Base-by-base conservation (phyloP, 2,113 vertebrate species). In the Mohoua ochrocephala region DNA sequence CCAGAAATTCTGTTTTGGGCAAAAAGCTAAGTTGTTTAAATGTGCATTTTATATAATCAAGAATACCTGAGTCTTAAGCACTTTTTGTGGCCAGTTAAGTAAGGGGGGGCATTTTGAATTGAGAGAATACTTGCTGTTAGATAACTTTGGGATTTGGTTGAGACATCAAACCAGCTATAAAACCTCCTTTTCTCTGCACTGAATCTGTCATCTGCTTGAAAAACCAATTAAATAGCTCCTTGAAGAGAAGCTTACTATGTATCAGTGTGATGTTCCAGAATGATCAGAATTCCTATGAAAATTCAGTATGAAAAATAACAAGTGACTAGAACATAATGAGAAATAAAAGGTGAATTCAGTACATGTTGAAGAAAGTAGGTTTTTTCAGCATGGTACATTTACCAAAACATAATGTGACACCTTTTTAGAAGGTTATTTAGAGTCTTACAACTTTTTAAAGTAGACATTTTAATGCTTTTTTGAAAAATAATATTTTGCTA, bases 391-490 rank as follows among this genome's bases (percentile, higher is more conserved):
- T 71, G 91, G 87, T 91, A 92, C 69, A 95, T 91, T 94, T 89
- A 96, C 88, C 54, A 91, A 84, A 80, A 89, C 71, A 84, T 79
- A 91, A 60, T 77, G 39, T 64, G 84, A 28, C 67, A 75, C 78
- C 77, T 87, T 97, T 94, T 96, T 96, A 96, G 42, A 44, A 44
- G 93, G 84, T 89, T 83, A 95, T 93, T 86, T 91, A 94, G 49
- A 45, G 44, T 95, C 84, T 96, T 89, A 96, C 49, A 91, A 76
- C 91, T 92, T 96, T 97, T 93, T 91, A 45, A 95, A 96, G 87
- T 96, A 95, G 85, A 96, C 70, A 87, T 89, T 93, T 94, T 91
- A 92, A 87, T 97, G 93, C 71, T 74, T 96, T 97, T 97, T 96
- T 39, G 13, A 35, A 96, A 96, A 97, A 80, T 57, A 85, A 81